These are phyloP conservation scores for Heteromormyrus szaboi DNA, from an alignment of 2,797 vertebrate genomes.

Conservation along the genomic window DNA sequence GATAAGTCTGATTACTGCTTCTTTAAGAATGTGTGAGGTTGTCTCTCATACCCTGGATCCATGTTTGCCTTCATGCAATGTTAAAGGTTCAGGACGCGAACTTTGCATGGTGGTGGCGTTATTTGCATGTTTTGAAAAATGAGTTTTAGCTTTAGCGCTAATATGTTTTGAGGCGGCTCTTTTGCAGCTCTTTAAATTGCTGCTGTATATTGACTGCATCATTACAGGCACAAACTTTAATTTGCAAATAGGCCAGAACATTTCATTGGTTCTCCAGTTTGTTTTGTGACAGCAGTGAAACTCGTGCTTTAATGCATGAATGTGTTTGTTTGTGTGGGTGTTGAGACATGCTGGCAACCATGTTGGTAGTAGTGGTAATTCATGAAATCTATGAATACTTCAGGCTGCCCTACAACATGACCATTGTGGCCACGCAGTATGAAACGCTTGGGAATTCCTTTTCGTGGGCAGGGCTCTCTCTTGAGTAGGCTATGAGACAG, in stretches of 20 bases:
- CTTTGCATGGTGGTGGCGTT: neutral
- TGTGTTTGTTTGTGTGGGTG: neutral
- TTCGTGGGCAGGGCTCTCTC: conserved; percentile 55
- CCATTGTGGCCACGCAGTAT: conserved; percentile 57
- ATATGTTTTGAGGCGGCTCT: neutral
- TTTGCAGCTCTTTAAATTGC: neutral
- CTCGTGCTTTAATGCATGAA: conserved; percentile 32
- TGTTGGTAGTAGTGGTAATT: conserved; percentile 56
- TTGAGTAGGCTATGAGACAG: conserved; percentile 39
- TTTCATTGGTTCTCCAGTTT: neutral
- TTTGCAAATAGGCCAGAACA: neutral
- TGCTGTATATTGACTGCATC: neutral
- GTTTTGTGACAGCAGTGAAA: neutral
- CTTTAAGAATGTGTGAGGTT: neutral
- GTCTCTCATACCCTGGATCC: neutral
- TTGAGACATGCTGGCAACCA: conserved; percentile 49
- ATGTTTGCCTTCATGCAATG: neutral
- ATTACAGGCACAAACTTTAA: neutral
- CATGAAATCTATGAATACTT: conserved; percentile 64
- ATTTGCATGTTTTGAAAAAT: neutral
- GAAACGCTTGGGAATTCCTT: conserved; percentile 61
- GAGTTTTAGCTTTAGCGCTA: neutral
- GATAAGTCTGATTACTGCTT: neutral
- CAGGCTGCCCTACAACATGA: conserved; percentile 49
- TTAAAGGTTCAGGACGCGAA: neutral